Evolutionary conservation across 53 echinoderm and acorn worm genomes (phyloP).

Genomic region (Henricia sp.): DNA sequence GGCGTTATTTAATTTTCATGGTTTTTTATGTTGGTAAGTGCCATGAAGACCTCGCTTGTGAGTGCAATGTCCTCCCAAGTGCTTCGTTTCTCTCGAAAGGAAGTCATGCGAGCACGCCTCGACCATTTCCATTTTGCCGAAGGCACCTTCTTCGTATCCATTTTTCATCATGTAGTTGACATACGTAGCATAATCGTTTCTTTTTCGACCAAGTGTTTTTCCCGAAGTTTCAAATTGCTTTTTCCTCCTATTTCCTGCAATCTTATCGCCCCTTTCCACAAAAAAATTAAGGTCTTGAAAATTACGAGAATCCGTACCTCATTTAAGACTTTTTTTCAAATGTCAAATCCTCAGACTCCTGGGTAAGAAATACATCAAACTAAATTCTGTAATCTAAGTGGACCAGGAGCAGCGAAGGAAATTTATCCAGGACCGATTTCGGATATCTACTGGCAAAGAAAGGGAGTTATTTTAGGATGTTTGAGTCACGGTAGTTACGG

Average conservation of each 20-base stretch:
- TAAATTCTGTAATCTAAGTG: neutral
- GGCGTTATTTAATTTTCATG: too few relatives aligned
- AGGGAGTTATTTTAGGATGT: conserved; percentile 44
- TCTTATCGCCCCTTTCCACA: neutral
- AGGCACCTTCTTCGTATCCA: too few relatives aligned
- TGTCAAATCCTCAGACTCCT: conserved; percentile 4
- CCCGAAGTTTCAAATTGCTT: neutral
- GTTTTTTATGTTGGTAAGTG: too few relatives aligned
- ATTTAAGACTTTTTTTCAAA: conserved; percentile 19
- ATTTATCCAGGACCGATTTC: conserved; percentile 23
- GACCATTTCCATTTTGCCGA: too few relatives aligned
- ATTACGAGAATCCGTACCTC: neutral
- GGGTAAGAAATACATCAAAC: conserved; percentile 1
- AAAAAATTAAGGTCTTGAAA: conserved; percentile 12
- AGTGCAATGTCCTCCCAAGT: too few relatives aligned
- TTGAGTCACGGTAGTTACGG: conserved; percentile 51
- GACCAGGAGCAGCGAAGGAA: conserved; percentile 9
- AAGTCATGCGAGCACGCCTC: too few relatives aligned
- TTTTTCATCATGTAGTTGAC: too few relatives aligned
- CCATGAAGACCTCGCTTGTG: too few relatives aligned
- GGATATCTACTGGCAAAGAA: conserved; percentile 31
- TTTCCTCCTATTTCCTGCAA: conserved; percentile 21
- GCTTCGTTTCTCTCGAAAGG: too few relatives aligned
- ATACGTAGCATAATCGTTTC: neutral
- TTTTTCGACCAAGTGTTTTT: neutral